Evolutionary conservation across 2,113 vertebrate genomes (phyloP).

Genomic region (Podocnemis expansa): DNA sequence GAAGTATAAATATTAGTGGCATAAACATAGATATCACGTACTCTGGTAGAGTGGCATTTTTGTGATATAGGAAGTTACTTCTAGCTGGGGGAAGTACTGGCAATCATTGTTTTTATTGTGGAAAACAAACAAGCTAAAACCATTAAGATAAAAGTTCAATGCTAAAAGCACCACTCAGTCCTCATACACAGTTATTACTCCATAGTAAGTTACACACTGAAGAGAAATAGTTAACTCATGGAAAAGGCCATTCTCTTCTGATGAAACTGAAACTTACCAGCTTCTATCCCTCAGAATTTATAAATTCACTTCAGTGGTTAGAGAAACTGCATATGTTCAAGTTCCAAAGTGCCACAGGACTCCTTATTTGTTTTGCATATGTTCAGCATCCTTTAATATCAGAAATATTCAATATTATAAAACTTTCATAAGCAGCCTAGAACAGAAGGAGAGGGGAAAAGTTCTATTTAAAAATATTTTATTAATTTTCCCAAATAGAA

Average conservation of each 20-base stretch:
- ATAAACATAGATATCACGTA: neutral
- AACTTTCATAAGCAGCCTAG: neutral
- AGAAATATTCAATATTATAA: neutral
- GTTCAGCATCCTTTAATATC: neutral
- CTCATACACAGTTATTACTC: neutral
- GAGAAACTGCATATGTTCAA: neutral
- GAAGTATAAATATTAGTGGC: neutral
- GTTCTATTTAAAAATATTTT: neutral
- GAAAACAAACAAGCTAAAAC: neutral
- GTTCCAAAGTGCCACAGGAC: too few species aligned
- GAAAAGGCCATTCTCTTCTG: neutral
- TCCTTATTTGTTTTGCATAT: neutral
- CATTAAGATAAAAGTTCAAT: neutral
- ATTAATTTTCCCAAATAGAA: neutral
- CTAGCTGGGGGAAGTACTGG: rapidly evolving
- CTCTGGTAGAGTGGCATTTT: neutral
- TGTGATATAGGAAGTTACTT: neutral
- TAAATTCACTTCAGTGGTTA: neutral
- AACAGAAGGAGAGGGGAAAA: neutral
- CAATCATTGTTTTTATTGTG: neutral
- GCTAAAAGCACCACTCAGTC: neutral
- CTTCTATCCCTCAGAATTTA: neutral
- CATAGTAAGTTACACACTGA: neutral
- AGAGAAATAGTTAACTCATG: neutral
- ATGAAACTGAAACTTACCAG: neutral